Evolutionary conservation across 2,113 vertebrate genomes (phyloP).

Genomic region (Aleadryas rufinucha): DNA sequence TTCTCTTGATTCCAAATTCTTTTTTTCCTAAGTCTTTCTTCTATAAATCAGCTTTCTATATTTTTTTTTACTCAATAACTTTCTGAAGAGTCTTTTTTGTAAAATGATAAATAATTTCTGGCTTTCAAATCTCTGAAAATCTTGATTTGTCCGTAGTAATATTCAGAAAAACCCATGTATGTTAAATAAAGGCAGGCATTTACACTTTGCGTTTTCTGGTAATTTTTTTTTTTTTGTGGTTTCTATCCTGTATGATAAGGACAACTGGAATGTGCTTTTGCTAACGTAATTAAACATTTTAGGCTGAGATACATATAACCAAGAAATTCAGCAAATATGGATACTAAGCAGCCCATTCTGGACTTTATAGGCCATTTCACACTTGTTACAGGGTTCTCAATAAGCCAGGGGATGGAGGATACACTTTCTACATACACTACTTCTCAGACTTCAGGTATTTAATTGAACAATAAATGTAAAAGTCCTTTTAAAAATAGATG

Average conservation of each 20-base stretch:
- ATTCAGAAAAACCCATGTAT: background rate
- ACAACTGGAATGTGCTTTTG: background rate
- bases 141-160: background rate
- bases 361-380: background rate
- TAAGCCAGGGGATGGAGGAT: background rate
- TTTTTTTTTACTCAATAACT: background rate
- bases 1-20: background rate
- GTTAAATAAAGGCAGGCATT: background rate
- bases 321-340: background rate
- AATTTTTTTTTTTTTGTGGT: background rate
- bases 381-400: background rate
- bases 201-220: background rate
- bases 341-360: background rate
- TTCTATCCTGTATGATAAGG: background rate
- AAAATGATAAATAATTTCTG: background rate
- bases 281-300: background rate
- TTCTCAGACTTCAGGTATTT: background rate
- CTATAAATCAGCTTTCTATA: background rate
- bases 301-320: background rate
- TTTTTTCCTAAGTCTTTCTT: background rate
- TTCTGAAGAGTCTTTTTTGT: background rate
- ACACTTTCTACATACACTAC: background rate
- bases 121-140: background rate
- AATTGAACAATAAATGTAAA: background rate
- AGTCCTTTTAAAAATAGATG: background rate